Conservation (phyloP, 2,888 invertebrate species). For the Drosophila quinaria region DNA sequence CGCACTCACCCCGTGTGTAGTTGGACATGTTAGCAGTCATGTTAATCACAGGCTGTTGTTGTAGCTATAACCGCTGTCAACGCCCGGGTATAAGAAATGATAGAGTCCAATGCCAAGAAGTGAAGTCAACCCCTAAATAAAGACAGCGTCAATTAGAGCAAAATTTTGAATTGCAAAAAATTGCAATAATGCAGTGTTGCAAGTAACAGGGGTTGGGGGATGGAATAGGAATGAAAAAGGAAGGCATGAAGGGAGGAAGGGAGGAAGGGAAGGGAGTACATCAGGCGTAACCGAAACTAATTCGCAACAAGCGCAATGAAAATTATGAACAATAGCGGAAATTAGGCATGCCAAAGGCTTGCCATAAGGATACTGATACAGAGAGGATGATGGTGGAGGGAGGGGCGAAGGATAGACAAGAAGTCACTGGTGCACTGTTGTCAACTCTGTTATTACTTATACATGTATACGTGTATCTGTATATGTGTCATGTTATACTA, state of each 20-base stretch:
- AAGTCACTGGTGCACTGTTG: constrained; percentile 39
- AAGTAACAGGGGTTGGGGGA: constrained; percentile 17
- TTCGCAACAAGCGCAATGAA: constrained; percentile 83
- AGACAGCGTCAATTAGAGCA: constrained; percentile 65
- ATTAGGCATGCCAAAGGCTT: constrained; percentile 69
- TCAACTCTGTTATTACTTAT: no score
- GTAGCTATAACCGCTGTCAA: constrained; percentile 64
- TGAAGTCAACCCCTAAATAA: constrained; percentile 57
- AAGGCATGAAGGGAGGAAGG: no score
- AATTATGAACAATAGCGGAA: constrained; percentile 82
- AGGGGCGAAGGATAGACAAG: constrained; percentile 5
- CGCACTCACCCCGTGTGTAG: constrained; percentile 34
- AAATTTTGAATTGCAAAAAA: constrained; percentile 73
- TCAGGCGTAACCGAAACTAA: constrained; percentile 83
- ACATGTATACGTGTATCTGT: no score
- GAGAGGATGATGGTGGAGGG: neutral
- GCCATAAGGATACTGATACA: constrained; percentile 15
- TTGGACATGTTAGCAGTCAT: constrained; percentile 58
- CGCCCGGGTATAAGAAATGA: constrained; percentile 50
- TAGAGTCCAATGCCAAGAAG: constrained; percentile 10
- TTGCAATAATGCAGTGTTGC: constrained; percentile 59
- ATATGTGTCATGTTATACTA: neutral
- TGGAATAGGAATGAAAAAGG: neutral
- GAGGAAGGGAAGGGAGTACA: constrained; percentile 10
- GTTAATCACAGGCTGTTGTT: constrained; percentile 60